Evolutionary conservation across 2,113 vertebrate genomes (phyloP).

Genomic region (Dasyornis broadbenti): DNA sequence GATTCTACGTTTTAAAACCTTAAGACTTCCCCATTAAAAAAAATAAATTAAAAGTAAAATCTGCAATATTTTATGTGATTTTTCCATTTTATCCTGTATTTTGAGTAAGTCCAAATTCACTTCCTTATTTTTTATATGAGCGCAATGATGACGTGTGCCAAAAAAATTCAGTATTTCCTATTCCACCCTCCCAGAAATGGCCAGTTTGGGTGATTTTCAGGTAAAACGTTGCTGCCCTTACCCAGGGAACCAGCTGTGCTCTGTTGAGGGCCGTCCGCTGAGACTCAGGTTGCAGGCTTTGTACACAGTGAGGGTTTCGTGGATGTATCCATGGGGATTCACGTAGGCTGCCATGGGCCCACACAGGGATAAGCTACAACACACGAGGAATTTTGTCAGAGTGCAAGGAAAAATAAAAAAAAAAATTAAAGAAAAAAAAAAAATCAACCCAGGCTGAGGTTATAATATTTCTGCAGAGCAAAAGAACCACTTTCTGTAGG

Average conservation of each 20-base stretch:
- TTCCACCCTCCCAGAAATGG: background rate
- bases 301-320: conserved; percentile 94
- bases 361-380: conserved; percentile 85
- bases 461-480: background rate
- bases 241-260: conserved; percentile 99
- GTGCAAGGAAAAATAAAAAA: background rate
- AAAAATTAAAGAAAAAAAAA: background rate
- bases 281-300: conserved; percentile 91
- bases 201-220: background rate
- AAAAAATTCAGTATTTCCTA: accelerated
- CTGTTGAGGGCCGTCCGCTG: conserved; percentile 87
- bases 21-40: background rate
- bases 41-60: background rate
- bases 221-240: conserved; percentile 53
- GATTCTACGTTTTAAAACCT: background rate
- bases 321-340: conserved; percentile 95
- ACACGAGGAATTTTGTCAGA: background rate
- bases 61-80: background rate
- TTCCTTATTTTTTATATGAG: accelerated
- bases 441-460: accelerated
- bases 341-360: conserved; percentile 98
- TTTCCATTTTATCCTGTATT: background rate
- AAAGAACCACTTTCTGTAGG: background rate
- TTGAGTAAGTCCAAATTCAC: background rate
- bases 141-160: accelerated